A percentile compares a stretch with the other conserved stretches of the same genome.
These are phyloP conservation scores for Psilopsiagon aurifrons DNA, from an alignment of 2,113 vertebrate species.

Conservation along the genomic window DNA sequence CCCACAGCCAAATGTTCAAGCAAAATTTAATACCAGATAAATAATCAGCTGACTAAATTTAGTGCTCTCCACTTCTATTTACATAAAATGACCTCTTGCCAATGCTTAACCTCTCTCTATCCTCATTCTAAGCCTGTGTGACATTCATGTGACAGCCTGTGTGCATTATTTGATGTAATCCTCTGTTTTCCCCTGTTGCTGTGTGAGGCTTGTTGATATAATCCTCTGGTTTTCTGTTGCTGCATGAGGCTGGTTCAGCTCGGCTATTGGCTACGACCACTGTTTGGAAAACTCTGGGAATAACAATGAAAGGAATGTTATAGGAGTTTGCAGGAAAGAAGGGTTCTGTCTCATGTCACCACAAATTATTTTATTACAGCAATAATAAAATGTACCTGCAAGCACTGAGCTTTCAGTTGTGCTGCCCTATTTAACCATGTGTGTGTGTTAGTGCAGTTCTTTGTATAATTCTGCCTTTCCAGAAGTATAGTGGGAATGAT, in stretches of 20 bases:
- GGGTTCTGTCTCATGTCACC: neutral
- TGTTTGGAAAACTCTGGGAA: neutral
- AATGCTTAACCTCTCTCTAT: neutral
- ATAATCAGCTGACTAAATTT: conserved; percentile 25
- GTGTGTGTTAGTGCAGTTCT: neutral
- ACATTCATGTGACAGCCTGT: neutral
- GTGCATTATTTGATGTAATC: neutral
- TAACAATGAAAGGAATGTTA: neutral
- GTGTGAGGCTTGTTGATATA: neutral
- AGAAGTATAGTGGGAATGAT: neutral
- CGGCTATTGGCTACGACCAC: neutral
- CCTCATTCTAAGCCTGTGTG: neutral
- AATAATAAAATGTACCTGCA: neutral
- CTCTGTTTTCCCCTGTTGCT: neutral
- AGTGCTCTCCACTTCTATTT: neutral
- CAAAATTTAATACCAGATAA: conserved; percentile 30
- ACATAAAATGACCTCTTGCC: conserved; percentile 7
- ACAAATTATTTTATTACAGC: neutral
- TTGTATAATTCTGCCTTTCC: neutral
- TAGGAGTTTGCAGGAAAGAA: neutral
- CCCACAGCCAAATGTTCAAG: neutral
- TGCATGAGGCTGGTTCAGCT: neutral
- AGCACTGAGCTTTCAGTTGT: neutral
- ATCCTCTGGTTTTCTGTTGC: neutral
- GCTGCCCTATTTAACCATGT: neutral